phyloP scores from a whole-genome alignment of 1,140 invertebrate species.

The Olivierus martensii region DNA sequence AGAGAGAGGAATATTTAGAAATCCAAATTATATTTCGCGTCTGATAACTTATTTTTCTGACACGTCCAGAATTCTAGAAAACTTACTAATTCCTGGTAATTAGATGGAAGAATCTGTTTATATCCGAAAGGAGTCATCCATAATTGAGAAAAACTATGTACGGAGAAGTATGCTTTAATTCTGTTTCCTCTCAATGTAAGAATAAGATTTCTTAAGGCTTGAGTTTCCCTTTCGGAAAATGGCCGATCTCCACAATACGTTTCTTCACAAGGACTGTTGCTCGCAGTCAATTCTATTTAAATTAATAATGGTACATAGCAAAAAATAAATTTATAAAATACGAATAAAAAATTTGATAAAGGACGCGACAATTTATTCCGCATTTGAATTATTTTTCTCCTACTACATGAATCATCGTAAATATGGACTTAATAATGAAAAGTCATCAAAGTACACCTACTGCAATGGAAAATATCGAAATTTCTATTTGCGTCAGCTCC shows the following conservation, averaged over 20 bases:
- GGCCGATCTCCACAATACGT: slow-evolving; percentile 21
- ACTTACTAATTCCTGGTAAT: slow-evolving; percentile 38
- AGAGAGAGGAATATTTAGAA: too few species aligned
- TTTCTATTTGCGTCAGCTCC: slow-evolving; percentile 25
- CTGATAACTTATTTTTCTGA: too few species aligned
- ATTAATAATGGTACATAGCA: too few species aligned
- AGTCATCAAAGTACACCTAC: slow-evolving; percentile 10
- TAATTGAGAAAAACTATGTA: slow-evolving; percentile 22
- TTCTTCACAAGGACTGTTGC: slow-evolving; percentile 18
- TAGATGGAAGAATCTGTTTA: slow-evolving; percentile 33
- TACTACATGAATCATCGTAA: too few species aligned
- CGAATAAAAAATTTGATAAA: too few species aligned
- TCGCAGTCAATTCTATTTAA: too few species aligned
- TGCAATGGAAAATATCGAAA: slow-evolving; percentile 18
- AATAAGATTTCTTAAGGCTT: slow-evolving; percentile 24
- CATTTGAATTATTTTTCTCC: too few species aligned
- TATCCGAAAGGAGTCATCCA: slow-evolving; percentile 56
- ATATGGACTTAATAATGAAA: too few species aligned
- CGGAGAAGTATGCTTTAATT: slow-evolving; percentile 16
- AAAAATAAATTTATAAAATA: too few species aligned
- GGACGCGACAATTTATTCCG: too few species aligned
- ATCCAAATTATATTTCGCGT: too few species aligned
- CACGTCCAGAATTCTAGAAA: too few species aligned
- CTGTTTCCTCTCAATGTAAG: slow-evolving; percentile 5
- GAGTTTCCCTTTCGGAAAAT: slow-evolving; percentile 28